phyloP scores from a whole-genome alignment of 2,797 vertebrate genomes.

The Myiotriccus ornatus region DNA sequence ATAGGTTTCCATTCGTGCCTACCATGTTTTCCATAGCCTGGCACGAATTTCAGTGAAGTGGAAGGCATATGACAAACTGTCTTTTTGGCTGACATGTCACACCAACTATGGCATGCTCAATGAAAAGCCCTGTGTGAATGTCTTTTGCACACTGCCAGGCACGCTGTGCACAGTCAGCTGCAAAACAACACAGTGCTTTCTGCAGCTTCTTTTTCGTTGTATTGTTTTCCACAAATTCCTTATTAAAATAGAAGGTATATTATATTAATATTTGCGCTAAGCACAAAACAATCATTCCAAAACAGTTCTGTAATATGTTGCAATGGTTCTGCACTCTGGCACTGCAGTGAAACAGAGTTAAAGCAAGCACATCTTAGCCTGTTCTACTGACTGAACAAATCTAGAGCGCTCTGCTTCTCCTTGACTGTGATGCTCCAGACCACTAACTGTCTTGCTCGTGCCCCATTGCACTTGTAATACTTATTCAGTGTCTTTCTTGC shows the following conservation, averaged over 20 bases:
- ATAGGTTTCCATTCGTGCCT: constrained; percentile 64
- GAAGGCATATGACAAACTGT: constrained; percentile 58
- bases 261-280: background rate
- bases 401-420: background rate
- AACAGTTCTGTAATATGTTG: background rate
- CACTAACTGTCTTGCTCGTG: fast-evolving
- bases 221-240: background rate
- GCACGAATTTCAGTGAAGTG: constrained; percentile 43
- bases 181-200: background rate
- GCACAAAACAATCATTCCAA: background rate
- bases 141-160: constrained; percentile 18
- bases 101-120: constrained; percentile 60
- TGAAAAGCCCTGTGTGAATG: constrained; percentile 45
- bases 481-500: background rate
- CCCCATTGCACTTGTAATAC: background rate
- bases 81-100: constrained; percentile 62
- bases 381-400: background rate
- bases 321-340: background rate
- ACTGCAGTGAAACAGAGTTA: background rate
- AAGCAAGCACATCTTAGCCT: background rate
- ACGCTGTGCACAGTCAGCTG: background rate
- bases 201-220: background rate
- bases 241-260: background rate
- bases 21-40: constrained; percentile 61
- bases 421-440: background rate